phyloP scores from a whole-genome alignment of 2,888 invertebrate genomes.

The Cryptus viduatorius region DNA sequence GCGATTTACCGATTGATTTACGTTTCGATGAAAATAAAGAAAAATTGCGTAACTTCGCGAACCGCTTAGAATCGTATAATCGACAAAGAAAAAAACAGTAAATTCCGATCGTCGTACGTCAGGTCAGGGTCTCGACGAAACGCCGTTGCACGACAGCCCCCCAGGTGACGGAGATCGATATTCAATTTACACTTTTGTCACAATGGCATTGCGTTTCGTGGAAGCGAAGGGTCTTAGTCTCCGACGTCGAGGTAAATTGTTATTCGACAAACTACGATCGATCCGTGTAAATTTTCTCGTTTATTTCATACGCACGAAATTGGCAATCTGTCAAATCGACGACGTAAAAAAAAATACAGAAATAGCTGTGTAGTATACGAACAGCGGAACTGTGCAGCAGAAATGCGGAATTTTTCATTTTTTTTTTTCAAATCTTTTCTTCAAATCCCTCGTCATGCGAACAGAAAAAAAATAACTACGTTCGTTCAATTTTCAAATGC shows the following conservation, averaged over 20 bases:
- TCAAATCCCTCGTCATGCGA: no score
- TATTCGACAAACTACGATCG: background rate
- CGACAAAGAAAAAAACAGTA: background rate
- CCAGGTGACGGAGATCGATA: conserved; percentile 78
- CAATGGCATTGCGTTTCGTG: conserved; percentile 77
- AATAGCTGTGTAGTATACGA: background rate
- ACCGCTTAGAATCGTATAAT: background rate
- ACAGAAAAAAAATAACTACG: no score
- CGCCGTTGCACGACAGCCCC: conserved; percentile 74
- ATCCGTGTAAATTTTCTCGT: background rate
- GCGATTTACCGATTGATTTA: background rate
- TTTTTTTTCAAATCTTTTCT: no score
- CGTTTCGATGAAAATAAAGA: background rate
- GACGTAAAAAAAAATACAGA: background rate
- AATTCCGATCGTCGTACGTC: conserved; percentile 38
- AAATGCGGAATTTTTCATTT: no score
- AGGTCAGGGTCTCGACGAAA: conserved; percentile 52
- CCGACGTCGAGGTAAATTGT: background rate
- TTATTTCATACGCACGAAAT: background rate
- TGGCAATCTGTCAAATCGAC: background rate
- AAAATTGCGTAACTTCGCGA: conserved; percentile 16
- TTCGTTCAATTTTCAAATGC: no score
- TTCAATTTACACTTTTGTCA: conserved; percentile 84
- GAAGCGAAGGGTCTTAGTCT: conserved; percentile 67
- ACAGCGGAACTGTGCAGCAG: no score